Base-by-base conservation (phyloP, 1,140 invertebrate species). In the Nymphalis io region DNA sequence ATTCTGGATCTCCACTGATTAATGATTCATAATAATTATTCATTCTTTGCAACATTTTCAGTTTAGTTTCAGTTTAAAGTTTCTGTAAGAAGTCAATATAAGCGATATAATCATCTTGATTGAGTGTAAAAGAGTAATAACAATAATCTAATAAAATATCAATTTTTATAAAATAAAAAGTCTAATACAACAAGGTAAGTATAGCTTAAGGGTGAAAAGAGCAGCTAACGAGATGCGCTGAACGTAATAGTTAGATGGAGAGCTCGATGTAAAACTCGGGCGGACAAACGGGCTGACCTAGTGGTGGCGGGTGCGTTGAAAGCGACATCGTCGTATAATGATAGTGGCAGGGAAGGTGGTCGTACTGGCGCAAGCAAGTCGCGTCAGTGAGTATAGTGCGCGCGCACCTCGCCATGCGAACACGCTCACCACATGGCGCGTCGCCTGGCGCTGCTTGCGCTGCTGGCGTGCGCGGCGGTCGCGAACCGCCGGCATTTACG, bases 401-500 rank as follows among this genome's bases (percentile, higher is more conserved):
- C 83, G 83, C 85, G 88, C 87, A 88, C 80, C 83, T 86, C 89
- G 89, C 84, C 89, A 91, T 91, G 89, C 86, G 79, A 86, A 87
- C 83, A 88, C 89, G 85, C 78, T 75, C 84, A 80, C 72, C 86
- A 80, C 81, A 91, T 91, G 89, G 89, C 86, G 87, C 89, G 89
- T 87, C 87, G 83, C 80, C 79, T 90, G 89, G 81, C 89, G 89
- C 87, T 89, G 85, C 81, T 89, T 33, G 83, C 82, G 82, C 78
- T 91, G 68, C 73, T 90, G 79, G 85, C 83, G 68, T 81, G 77
- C 79, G 81, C 80, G 79, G 83, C 65, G 59, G 76, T 75, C 61
- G 76, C 80, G 23, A 74, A 61, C 75, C 79, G 67, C 69, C 78
- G 76, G 72, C 82, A 76, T 16, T 69, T 42, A 3, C 44, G 64